Conservation (phyloP, 2,888 invertebrate genomes). For the Drosophila leonis region DNA sequence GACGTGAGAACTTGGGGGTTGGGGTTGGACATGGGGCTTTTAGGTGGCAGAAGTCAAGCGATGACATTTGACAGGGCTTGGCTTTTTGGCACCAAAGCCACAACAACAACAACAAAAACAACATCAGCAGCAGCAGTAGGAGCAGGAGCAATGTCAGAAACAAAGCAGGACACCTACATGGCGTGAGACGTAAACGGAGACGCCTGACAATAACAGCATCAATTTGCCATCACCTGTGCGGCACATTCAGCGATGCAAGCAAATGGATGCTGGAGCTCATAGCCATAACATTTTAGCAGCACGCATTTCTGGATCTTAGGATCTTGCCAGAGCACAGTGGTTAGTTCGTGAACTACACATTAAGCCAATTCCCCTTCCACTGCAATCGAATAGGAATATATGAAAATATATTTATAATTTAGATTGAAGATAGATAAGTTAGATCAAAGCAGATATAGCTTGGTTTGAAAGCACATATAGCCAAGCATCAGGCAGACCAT, state of each 20-base stretch:
- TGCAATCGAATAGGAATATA: too few species aligned
- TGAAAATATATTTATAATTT: too few species aligned
- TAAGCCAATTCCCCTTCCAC: too few species aligned
- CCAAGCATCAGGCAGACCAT: background rate
- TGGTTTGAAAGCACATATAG: too few species aligned
- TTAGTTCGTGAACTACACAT: too few species aligned
- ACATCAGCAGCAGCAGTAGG: background rate
- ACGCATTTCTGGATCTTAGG: conserved; percentile 46
- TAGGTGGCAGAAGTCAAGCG: conserved; percentile 37
- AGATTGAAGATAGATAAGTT: too few species aligned
- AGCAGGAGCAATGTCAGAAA: conserved; percentile 1
- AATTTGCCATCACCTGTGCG: conserved; percentile 77
- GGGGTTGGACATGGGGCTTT: background rate
- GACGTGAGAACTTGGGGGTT: conserved; percentile 5
- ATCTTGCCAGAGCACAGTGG: conserved; percentile 38
- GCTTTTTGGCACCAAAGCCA: conserved; percentile 63
- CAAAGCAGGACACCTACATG: background rate
- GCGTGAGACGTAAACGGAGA: conserved; percentile 4
- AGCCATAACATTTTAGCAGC: conserved; percentile 74
- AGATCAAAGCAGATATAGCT: background rate
- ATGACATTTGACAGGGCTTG: conserved; percentile 67
- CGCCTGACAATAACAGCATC: conserved; percentile 75
- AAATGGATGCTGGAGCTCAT: conserved; percentile 39
- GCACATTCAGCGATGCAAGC: conserved; percentile 59
- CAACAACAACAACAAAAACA: conserved; percentile 6